Conservation (phyloP, 2,797 vertebrate species). For the Pantherophis vulpinus region DNA sequence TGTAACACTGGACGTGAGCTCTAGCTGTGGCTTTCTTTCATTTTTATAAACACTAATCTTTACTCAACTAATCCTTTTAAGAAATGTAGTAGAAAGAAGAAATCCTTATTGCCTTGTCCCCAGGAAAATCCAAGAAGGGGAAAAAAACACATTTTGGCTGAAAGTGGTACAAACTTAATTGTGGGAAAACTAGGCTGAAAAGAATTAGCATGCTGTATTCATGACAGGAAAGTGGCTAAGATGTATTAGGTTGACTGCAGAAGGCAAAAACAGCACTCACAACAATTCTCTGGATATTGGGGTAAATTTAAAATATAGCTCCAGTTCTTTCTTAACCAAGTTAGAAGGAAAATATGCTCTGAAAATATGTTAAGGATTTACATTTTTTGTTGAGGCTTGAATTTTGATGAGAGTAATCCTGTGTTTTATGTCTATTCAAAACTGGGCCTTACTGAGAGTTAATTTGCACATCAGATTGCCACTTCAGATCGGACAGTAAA, state of each 20-base stretch:
- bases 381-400: background rate
- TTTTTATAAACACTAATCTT: slow-evolving; percentile 35
- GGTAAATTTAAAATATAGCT: slow-evolving; percentile 4
- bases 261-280: background rate
- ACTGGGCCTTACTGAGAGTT: background rate
- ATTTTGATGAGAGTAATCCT: background rate
- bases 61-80: slow-evolving; percentile 42
- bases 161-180: slow-evolving; percentile 46
- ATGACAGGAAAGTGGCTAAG: slow-evolving; percentile 44
- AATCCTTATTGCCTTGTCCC: slow-evolving; percentile 41
- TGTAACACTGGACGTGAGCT: background rate
- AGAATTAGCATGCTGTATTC: slow-evolving; percentile 44
- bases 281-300: background rate
- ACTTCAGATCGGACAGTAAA: background rate
- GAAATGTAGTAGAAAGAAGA: slow-evolving; percentile 34
- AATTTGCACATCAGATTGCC: background rate
- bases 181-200: slow-evolving; percentile 43
- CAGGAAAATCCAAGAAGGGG: slow-evolving; percentile 33
- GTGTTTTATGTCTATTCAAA: background rate
- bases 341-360: slow-evolving; percentile 12
- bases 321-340: background rate
- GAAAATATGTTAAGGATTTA: background rate
- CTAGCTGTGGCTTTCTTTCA: background rate
- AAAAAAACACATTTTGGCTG: slow-evolving; percentile 40
- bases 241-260: slow-evolving; percentile 9